Base-by-base conservation (phyloP, 2,113 vertebrate genomes). In the Cyrtonyx montezumae region DNA sequence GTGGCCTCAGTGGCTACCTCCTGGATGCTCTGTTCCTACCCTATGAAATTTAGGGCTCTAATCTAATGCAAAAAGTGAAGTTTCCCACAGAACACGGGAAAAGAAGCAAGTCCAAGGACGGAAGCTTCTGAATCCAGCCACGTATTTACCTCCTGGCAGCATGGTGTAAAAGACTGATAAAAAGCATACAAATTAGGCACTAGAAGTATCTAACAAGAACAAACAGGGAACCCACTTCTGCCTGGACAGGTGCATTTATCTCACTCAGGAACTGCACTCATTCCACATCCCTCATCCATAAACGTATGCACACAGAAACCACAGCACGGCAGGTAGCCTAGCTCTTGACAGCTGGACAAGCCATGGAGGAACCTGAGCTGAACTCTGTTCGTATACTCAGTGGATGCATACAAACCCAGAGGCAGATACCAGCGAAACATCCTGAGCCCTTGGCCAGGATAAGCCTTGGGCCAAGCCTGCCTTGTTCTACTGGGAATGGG, bases 401-500 rank as follows among this genome's bases (percentile, higher is more conserved):
- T 63, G 36, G 56, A 84, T 5, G 28, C 18, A 15, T 5, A 13
- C 28, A 46, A 68, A 63, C 42, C 28, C 56, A 15, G 3, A 10
- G 61, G 16, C 65, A 19, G 45, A 32, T 56, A 42, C 13, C 49
- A 48, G 1, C 1, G 23, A 43, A 40, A 26, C 26, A 32, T 5
- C 59, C 76, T 55, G 55, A 62, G 36, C 49, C 37, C 34, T 9
- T 19, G 45, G 32, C 45, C 37, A 36, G 34, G 2, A 11, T 14
- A 13, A 32, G 34, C 26, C 49, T 3, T 34, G 37, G 56, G 46
- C 37, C 46, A 69, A 36, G 23, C 21, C 42, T 55, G 40, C 40
- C 18, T 26, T 36, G 43, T 36, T 88, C 83, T 23, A 10, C 26
- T 3, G 6, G 9, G 26, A 51, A 21, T 0, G 26, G 0, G 0